phyloP scores from a whole-genome alignment of 2,113 vertebrate species.

The Numenius arquata region DNA sequence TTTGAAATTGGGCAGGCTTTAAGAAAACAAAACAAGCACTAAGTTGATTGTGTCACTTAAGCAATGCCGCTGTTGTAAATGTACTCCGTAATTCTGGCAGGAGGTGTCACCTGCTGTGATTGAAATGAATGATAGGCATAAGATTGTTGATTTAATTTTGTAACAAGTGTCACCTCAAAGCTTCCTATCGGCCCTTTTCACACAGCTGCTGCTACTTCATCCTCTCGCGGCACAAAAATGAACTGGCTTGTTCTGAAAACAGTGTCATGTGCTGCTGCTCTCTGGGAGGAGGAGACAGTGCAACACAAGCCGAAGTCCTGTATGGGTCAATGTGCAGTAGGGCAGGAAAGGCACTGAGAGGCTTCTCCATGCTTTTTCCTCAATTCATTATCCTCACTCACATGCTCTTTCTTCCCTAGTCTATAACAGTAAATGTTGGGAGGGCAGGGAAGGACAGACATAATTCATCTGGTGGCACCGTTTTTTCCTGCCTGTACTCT shows the following conservation, averaged over 20 bases:
- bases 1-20: neutral
- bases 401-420: neutral
- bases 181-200: neutral
- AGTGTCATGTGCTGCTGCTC: neutral
- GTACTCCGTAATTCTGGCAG: neutral
- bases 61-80: neutral
- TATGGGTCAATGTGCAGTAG: neutral
- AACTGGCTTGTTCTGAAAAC: neutral
- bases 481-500: neutral
- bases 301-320: neutral
- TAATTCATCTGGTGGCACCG: neutral
- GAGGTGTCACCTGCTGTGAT: neutral
- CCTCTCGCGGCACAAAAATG: neutral
- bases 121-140: slow-evolving; percentile 28
- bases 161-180: slow-evolving; percentile 1
- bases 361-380: neutral
- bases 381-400: neutral
- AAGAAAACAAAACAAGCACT: neutral
- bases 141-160: slow-evolving; percentile 42
- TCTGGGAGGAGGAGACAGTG: neutral
- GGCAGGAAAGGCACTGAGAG: neutral
- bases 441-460: neutral
- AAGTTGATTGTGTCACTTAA: neutral
- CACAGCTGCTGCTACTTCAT: neutral
- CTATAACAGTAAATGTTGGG: neutral